A percentile compares a stretch with the other conserved stretches of the same genome.
Evolutionary conservation across 2,888 invertebrate genomes (phyloP).

Genomic region (Mimachlamys varia): DNA sequence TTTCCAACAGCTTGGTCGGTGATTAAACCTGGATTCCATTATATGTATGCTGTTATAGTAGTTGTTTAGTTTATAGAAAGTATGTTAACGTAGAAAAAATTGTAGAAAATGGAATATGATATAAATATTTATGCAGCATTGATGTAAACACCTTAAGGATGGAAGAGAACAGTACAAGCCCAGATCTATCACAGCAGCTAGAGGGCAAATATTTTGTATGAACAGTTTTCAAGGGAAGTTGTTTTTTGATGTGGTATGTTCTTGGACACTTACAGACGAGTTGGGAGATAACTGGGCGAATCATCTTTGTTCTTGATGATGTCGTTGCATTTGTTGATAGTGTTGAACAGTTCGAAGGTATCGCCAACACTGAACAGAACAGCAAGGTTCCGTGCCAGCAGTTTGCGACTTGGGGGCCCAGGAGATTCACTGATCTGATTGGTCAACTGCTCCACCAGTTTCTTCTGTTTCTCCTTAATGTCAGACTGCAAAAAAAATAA

Average conservation of each 20-base stretch:
- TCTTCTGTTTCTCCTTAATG: conserved; percentile 97
- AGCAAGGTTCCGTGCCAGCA: conserved; percentile 95
- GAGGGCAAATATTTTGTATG: background rate
- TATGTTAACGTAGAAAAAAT: background rate
- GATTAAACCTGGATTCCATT: no score
- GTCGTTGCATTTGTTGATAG: conserved; percentile 99
- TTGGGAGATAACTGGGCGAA: conserved; percentile 96
- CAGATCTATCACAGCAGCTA: background rate
- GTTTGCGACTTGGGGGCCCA: conserved; percentile 95
- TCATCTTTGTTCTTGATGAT: conserved; percentile 98
- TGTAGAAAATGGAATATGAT: background rate
- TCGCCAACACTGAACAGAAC: conserved; percentile 98
- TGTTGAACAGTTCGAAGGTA: conserved; percentile 97
- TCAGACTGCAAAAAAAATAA: conserved; percentile 88
- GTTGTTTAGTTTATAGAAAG: background rate
- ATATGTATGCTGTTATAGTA: background rate
- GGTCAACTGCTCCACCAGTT: conserved; percentile 95
- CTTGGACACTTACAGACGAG: conserved; percentile 90
- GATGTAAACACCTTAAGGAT: background rate
- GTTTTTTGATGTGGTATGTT: background rate
- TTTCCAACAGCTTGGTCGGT: no score
- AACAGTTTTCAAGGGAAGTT: background rate
- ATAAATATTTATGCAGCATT: background rate
- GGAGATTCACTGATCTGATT: conserved; percentile 91
- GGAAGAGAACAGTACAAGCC: background rate